A percentile compares a stretch with the other conserved stretches of the same genome.
Conservation (phyloP, 2,113 vertebrate species). For the Sterrhoptilus dennistouni region DNA sequence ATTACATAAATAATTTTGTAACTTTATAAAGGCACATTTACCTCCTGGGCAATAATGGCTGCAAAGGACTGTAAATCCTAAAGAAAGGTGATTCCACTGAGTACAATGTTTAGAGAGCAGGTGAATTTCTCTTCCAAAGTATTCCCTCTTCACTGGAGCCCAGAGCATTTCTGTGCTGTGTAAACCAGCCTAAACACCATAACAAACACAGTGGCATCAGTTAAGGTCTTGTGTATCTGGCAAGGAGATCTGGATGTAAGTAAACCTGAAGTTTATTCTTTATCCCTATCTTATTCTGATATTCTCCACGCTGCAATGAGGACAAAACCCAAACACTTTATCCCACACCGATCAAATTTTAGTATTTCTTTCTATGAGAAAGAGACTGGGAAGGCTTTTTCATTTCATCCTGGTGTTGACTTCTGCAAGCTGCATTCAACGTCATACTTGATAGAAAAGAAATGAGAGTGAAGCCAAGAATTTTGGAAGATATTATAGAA, state of each 20-base stretch:
- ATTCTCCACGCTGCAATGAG: background rate
- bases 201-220: background rate
- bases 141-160: background rate
- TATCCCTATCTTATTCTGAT: background rate
- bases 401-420: background rate
- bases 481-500: background rate
- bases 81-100: background rate
- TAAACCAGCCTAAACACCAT: background rate
- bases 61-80: background rate
- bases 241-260: background rate
- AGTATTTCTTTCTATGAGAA: background rate
- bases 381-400: background rate
- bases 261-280: background rate
- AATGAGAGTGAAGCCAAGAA: background rate
- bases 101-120: background rate
- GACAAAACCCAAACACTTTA: background rate
- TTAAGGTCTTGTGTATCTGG: background rate
- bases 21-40: background rate
- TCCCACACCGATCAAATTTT: background rate
- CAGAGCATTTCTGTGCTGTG: background rate
- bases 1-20: conserved; percentile 4
- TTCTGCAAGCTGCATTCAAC: background rate
- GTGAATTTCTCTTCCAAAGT: background rate
- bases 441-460: background rate
- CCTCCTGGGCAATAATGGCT: background rate